Evolutionary conservation across 2,888 invertebrate genomes (phyloP), one percentile per base, ranked within the genome.

Genomic region (Cryptus viduatorius): DNA sequence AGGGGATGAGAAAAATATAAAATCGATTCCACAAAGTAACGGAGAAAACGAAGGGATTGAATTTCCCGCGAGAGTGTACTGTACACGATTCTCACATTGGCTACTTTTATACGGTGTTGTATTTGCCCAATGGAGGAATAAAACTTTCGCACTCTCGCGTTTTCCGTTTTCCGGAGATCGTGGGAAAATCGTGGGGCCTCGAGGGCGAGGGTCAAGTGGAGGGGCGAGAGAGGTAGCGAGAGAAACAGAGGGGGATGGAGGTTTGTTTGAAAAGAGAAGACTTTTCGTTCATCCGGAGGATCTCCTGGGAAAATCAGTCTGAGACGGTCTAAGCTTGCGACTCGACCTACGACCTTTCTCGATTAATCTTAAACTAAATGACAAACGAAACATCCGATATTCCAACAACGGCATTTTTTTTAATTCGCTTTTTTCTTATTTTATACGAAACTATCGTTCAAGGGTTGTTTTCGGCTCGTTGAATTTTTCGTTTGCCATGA

Each of bases 51-150:
- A 56, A 46, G 56, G n/a, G 56, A 42, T 31, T 50, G 42, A 59
- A 69, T 56, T 67, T 50, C 50, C 61, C 67, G 61, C 53, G 7
- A 12, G 67, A 53, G 31, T 56, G 16, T 24, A 86, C 64, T 76
- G 82, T 77, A 67, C 37, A 14, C 67, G 75, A 69, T 81, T 68
- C 64, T 79, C 84, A 80, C 79, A 78, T 56, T 56, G 79, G 86
- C 77, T 80, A 80, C 77, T 85, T 76, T 85, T 86, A 86, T 86
- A 73, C 82, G 79, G 53, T 64, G 65, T 80, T 73, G 79, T 86
- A 85, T 84, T 85, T 86, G 78, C 82, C 80, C 80, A 83, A 80
- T 85, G 56, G 72, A 82, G 79, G 79, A 82, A 85, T 85, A 85
- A 86, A 85, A 85, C 79, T 86, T 86, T 83, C 73, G 79, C 86